Evolutionary conservation across 2,888 invertebrate genomes (phyloP).

Genomic region (Pantelozetes paolii): DNA sequence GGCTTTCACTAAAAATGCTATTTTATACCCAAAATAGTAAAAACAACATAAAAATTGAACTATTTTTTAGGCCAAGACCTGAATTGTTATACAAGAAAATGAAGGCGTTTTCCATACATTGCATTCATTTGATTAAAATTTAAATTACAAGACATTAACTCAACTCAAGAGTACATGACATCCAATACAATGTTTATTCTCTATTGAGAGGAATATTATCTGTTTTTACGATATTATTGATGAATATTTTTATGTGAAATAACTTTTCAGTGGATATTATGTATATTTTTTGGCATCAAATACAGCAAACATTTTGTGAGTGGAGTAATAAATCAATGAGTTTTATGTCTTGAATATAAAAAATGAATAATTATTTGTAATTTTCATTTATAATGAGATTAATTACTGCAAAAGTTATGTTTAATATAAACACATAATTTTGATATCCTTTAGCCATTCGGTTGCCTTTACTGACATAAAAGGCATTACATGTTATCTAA

Average conservation of each 20-base stretch:
- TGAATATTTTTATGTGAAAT: neutral
- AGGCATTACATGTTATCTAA: neutral
- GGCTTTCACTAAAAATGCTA: too few species aligned
- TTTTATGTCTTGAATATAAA: too few species aligned
- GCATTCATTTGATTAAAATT: conserved; percentile 30
- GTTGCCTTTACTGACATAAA: neutral
- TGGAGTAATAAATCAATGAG: too few species aligned
- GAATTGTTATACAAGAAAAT: neutral
- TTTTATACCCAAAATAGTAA: too few species aligned
- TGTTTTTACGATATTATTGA: neutral
- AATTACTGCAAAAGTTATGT: neutral
- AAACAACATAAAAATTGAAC: neutral
- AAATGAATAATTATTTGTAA: too few species aligned
- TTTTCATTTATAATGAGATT: neutral
- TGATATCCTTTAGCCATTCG: neutral
- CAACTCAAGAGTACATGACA: neutral
- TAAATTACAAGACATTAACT: conserved; percentile 25
- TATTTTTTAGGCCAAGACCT: neutral
- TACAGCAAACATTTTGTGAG: too few species aligned
- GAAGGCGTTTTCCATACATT: conserved; percentile 30
- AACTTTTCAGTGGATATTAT: too few species aligned
- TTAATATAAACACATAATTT: neutral
- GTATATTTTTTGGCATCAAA: too few species aligned
- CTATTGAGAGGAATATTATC: neutral
- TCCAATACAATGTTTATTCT: neutral